Evolutionary conservation across 2,113 vertebrate species (phyloP), one percentile per base, ranked within the genome.

Genomic region (Pogonocichla stellata): DNA sequence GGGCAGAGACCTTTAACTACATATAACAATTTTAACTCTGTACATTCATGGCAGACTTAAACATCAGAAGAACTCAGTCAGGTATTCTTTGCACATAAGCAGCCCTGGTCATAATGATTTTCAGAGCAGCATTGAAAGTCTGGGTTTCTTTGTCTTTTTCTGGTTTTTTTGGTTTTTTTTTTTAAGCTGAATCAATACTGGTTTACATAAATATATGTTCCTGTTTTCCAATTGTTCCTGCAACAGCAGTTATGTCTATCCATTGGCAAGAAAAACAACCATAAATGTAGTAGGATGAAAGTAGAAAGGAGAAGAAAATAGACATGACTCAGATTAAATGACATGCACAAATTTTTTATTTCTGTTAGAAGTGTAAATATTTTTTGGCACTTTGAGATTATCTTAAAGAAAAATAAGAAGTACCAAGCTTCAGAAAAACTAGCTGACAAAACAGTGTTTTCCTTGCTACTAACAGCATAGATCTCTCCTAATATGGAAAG

Each of bases 161-260:
- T 7, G 26, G 23, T 34, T 48, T 4, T 14, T 47, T 47, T 10
- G 47, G 40, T 40, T 25, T 24, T 70, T 20, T 23, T 86, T 88
- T 90, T 81, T 25, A 0, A 5, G 90, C 96, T 97, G 85, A 96
- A 97, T 98, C 97, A 97, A 98, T 98, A 96, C 60, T 53, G 51
- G 95, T 98, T 98, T 97, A 97, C 96, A 95, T 97, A 98, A 98
- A 97, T 97, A 97, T 95, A 92, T 97, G 96, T 95, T 97, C 93
- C 91, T 93, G 74, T 95, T 98, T 97, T 95, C 88, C 93, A 96
- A 9, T 97, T 97, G 84, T 93, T 98, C 82, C 86, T 91, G 86
- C 84, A 96, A 95, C 67, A 86, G 60, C 33, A 25, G 95, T 97
- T 92, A 57, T 90, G 61, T 69, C 65, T 96, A 84, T 84, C 48